Evolutionary conservation across 2,888 invertebrate genomes (phyloP).

Genomic region (Diarsia dahlii): DNA sequence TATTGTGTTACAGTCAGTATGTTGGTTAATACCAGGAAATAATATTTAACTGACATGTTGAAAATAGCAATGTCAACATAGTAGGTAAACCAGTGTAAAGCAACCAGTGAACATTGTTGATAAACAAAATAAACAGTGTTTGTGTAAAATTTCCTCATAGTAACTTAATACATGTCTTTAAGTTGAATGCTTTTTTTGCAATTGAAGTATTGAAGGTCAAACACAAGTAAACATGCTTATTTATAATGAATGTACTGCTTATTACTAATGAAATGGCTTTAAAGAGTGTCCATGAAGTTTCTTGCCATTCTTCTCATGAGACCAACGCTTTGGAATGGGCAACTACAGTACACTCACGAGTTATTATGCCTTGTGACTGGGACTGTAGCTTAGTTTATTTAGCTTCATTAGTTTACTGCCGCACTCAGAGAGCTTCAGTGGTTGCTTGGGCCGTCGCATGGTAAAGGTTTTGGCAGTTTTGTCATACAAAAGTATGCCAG

Average conservation of each 20-base stretch:
- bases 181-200: slow-evolving; percentile 3
- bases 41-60: slow-evolving; percentile 1
- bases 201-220: slow-evolving; percentile 12
- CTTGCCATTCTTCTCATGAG: no score
- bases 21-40: background rate
- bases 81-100: background rate
- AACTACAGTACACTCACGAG: no score
- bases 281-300: no score
- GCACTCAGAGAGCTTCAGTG: no score
- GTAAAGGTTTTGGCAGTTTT: no score
- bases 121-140: background rate
- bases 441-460: no score
- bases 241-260: background rate
- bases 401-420: no score
- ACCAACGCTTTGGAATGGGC: no score
- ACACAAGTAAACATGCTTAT: background rate
- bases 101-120: no score
- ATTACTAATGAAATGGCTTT: background rate
- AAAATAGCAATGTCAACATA: background rate
- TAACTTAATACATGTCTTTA: background rate
- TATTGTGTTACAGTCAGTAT: background rate
- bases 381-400: no score
- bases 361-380: no score
- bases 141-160: background rate
- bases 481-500: no score